Percentiles rank a stretch among this genome's conserved stretches.
These are phyloP conservation scores for Lasius platythorax DNA, from an alignment of 2,888 invertebrate genomes.

Conservation along the genomic window DNA sequence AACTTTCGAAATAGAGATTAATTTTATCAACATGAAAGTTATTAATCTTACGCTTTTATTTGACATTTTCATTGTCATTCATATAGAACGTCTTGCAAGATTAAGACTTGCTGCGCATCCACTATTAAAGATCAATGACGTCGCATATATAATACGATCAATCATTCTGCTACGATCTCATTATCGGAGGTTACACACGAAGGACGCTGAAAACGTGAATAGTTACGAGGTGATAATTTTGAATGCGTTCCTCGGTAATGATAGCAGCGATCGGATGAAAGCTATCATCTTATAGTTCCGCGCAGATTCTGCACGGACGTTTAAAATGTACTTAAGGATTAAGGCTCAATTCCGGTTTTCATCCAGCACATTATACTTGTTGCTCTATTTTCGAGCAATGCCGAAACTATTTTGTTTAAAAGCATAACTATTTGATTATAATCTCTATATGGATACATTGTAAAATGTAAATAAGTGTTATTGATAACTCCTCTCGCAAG, in stretches of 20 bases:
- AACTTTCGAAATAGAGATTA: conserved; percentile 18
- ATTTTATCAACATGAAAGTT: conserved; percentile 3
- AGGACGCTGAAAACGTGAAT: conserved; percentile 38
- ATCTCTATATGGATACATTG: not conserved
- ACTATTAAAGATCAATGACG: conserved; percentile 42
- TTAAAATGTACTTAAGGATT: conserved; percentile 33
- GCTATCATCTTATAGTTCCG: conserved; percentile 24
- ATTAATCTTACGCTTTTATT: conserved; percentile 28
- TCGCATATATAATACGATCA: conserved; percentile 24
- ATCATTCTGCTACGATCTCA: conserved; percentile 37
- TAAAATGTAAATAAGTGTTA: not conserved
- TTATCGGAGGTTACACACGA: conserved; percentile 37
- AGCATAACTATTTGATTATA: not conserved
- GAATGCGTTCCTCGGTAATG: conserved; percentile 26
- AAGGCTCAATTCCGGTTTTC: conserved; percentile 42
- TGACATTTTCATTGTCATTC: conserved; percentile 11
- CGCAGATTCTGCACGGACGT: conserved; percentile 30
- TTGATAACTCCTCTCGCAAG: not conserved
- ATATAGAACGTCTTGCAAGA: conserved; percentile 9
- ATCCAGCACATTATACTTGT: conserved; percentile 31
- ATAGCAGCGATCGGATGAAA: conserved; percentile 36
- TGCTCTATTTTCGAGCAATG: conserved; percentile 25
- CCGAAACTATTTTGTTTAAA: conserved; percentile 33
- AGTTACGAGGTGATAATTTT: conserved; percentile 15
- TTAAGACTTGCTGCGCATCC: conserved; percentile 18